Base-by-base conservation (phyloP, 1,140 invertebrate species). In the Bacillus rossius region DNA sequence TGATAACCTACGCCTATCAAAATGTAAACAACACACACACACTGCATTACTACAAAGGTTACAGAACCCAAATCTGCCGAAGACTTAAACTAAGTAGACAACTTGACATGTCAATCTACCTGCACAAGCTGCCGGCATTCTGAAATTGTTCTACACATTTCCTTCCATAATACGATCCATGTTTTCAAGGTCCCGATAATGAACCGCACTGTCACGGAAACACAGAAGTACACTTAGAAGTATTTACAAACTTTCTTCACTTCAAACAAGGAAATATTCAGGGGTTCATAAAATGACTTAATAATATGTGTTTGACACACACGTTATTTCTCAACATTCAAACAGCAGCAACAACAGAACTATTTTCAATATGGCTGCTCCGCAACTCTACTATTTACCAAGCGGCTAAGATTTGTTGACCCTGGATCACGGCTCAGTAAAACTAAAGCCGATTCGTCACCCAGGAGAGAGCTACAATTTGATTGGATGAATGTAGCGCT, bases 101-200 rank as follows among this genome's bases (percentile, higher is more conserved):
- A 34, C 10, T 7, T 34, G 29, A 10, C 29, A 34, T 34, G 29
- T 34, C 29, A 34, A 17, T 54, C 41, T 54, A 54, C 52, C 52
- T 54, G 52, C 22, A 54, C 52, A 54, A 54, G 52, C 41, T 42
- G 52, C 52, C 52, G 52, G 52, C 52, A 54, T 54, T 54, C 37
- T 54, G 52, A 54, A 42, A 20, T 23, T 17, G 52, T 54, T 54
- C 40, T 54, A 38, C 52, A 54, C 52, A 54, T 54, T 54, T 40
- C 52, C 52, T 54, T 54, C 52, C 38, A 54, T 54, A 34, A 14
- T 17, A 19, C 52, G 41, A 54, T 54, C 40, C 52, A 54, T 54
- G n/a, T 17, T 54, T 54, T 54, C 52, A 54, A 54, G 52, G 52
- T 54, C 52, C 40, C 25, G 52, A 42, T 38, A 54, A 25, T 54